These are phyloP conservation scores for Ivindomyrus marchei DNA, from an alignment of 2,113 vertebrate genomes.

Conservation along the genomic window DNA sequence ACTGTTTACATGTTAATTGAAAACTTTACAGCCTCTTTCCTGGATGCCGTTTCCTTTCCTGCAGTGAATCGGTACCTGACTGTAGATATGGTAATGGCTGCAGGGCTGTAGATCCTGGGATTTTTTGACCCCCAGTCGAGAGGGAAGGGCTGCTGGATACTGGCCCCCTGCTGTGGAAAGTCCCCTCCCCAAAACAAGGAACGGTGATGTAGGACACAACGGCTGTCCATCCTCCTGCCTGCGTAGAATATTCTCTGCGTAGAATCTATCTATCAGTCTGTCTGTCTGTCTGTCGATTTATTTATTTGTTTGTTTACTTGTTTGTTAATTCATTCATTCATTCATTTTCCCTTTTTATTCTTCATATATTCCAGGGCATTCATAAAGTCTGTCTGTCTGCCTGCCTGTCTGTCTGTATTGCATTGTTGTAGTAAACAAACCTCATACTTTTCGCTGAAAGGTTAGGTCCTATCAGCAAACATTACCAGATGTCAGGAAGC, in stretches of 20 bases:
- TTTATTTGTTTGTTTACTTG: no score
- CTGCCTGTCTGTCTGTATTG: neutral
- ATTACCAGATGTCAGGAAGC: neutral
- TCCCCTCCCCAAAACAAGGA: neutral
- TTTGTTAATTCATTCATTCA: no score
- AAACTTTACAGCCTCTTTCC: slow-evolving; percentile 79
- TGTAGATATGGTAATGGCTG: slow-evolving; percentile 63
- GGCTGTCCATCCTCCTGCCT: neutral
- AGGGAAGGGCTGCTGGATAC: neutral
- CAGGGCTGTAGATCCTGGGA: slow-evolving; percentile 21
- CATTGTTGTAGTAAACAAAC: neutral
- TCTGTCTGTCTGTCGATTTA: neutral
- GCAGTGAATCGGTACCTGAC: slow-evolving; percentile 54
- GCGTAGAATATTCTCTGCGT: neutral
- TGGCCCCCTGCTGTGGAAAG: neutral
- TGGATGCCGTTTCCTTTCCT: slow-evolving; percentile 48
- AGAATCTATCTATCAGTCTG: neutral
- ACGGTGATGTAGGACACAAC: neutral
- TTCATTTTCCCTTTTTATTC: no score
- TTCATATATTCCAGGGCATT: no score
- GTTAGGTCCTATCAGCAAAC: neutral
- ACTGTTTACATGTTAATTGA: slow-evolving; percentile 86
- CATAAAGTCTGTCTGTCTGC: neutral
- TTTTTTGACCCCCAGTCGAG: neutral
- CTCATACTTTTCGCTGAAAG: neutral